Evolutionary conservation across 2,888 invertebrate species (phyloP).

Genomic region (Cerceris rybyensis): DNA sequence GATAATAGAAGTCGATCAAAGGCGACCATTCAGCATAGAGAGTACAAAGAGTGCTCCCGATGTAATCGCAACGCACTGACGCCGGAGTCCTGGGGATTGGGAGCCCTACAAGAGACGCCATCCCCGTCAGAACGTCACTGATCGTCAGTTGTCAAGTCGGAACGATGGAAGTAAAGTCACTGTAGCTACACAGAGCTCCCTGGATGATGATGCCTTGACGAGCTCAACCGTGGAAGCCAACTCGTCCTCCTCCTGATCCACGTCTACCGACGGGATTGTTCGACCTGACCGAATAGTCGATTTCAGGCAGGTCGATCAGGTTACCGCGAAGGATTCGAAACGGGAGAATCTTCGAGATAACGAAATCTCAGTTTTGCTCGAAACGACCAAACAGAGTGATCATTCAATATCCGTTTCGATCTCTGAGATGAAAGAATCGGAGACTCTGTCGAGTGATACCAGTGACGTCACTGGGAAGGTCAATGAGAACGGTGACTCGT

Average conservation of each 20-base stretch:
- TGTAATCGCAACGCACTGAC: constrained; percentile 93
- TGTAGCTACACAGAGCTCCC: constrained; percentile 77
- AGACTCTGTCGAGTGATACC: too few species aligned
- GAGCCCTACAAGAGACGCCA: constrained; percentile 84
- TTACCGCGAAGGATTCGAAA: constrained; percentile 2
- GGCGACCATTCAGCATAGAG: constrained; percentile 89
- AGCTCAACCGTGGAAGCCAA: constrained; percentile 68
- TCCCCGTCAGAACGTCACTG: constrained; percentile 81
- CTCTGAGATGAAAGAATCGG: too few species aligned
- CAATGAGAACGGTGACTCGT: too few species aligned
- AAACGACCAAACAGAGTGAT: neutral
- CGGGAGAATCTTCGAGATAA: neutral
- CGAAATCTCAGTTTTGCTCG: neutral
- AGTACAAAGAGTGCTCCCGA: constrained; percentile 95
- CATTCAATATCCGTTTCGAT: too few species aligned
- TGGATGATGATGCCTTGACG: constrained; percentile 74
- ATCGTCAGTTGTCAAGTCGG: constrained; percentile 18
- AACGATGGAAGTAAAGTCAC: constrained; percentile 61
- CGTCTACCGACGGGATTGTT: constrained; percentile 54
- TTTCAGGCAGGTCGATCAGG: constrained; percentile 20
- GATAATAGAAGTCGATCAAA: constrained; percentile 84
- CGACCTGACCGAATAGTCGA: constrained; percentile 29
- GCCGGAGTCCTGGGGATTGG: constrained; percentile 83
- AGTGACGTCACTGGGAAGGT: too few species aligned
- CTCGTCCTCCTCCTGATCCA: constrained; percentile 77